A percentile compares a stretch with the other conserved stretches of the same genome.
Conservation (phyloP, 2,113 vertebrate genomes). For the Oxyura jamaicensis region DNA sequence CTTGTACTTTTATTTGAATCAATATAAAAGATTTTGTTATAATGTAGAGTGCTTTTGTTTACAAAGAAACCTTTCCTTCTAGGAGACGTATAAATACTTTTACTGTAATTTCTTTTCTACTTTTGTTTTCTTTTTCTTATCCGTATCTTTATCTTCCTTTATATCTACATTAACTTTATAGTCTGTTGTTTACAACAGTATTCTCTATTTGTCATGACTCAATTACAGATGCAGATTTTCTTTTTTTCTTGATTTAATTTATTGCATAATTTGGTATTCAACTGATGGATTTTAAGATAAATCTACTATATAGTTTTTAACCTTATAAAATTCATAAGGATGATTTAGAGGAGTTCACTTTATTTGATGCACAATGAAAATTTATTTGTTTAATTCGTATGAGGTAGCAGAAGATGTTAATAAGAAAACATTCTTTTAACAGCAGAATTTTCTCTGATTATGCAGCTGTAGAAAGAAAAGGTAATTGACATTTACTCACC, state of each 20-base stretch:
- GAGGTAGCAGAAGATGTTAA: slow-evolving; percentile 5
- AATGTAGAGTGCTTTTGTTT: not conserved
- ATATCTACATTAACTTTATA: not conserved
- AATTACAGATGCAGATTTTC: slow-evolving; percentile 62
- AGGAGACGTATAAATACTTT: not conserved
- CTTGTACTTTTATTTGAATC: not conserved
- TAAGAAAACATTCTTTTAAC: slow-evolving; percentile 34
- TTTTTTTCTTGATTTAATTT: slow-evolving; percentile 68
- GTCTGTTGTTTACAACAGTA: not conserved
- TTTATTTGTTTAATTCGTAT: slow-evolving; percentile 13
- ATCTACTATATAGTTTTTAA: slow-evolving; percentile 51
- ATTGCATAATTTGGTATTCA: slow-evolving; percentile 47
- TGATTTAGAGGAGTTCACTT: slow-evolving; percentile 40
- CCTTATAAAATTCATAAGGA: slow-evolving; percentile 25
- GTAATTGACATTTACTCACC: slow-evolving; percentile 70
- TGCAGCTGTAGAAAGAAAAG: slow-evolving; percentile 45
- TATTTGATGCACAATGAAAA: slow-evolving; percentile 60
- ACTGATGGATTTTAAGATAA: slow-evolving; percentile 66
- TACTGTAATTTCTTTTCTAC: not conserved
- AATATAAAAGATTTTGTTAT: not conserved
- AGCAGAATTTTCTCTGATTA: slow-evolving; percentile 52
- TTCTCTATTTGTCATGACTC: slow-evolving; percentile 34
- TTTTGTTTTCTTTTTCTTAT: not conserved
- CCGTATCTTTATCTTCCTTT: not conserved
- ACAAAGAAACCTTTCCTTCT: not conserved